Base-by-base conservation (phyloP, 2,888 invertebrate genomes). In the Ochropacha duplaris region DNA sequence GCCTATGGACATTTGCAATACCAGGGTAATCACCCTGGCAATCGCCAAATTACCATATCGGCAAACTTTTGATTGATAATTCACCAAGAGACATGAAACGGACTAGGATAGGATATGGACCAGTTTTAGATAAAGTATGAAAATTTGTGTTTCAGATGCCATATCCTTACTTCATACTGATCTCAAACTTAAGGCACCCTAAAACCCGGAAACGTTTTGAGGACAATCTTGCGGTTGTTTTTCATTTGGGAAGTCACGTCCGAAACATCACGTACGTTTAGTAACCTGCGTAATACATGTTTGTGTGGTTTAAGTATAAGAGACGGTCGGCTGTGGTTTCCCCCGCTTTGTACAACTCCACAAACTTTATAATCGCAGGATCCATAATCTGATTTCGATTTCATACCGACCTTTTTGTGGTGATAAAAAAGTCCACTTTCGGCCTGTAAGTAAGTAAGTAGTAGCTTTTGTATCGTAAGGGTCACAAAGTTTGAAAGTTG, bases 381-480 rank as follows among this genome's bases (percentile, higher is more conserved):
- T 77, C 78, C 76, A 74, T 88, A 88, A 88, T 88, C 88, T 82
- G 84, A 86, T 88, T 89, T 86, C 87, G 84, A 87, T 88, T 85
- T 83, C 83, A 81, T 81, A 78, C 83, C 74, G 72, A 74, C 81
- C 85, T 87, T 88, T 90, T 88, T 90, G 87, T 79, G 78, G 77
- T 71, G 64, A 71, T 83, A 87, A 88, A 88, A 89, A 81, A 80
- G 77, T 77, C 79, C 78, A 77, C 81, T 81, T 78, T 76, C 74
- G 74, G 76, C 66, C 72, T 65, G 70, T 74, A 78, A 78, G 74
- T 73, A 74, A 71, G 70, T 74, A 78, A 78, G 74, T 73, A 74
- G 72, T 71, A 72, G 73, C 72, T 72, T 85, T 84, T 81, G 80
- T 80, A 72, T 74, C 72, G 74, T 31, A 65, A 74, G 74, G 74